These are phyloP conservation scores for Lethenteron reissneri DNA, from an alignment of 2,113 vertebrate species.

Conservation along the genomic window DNA sequence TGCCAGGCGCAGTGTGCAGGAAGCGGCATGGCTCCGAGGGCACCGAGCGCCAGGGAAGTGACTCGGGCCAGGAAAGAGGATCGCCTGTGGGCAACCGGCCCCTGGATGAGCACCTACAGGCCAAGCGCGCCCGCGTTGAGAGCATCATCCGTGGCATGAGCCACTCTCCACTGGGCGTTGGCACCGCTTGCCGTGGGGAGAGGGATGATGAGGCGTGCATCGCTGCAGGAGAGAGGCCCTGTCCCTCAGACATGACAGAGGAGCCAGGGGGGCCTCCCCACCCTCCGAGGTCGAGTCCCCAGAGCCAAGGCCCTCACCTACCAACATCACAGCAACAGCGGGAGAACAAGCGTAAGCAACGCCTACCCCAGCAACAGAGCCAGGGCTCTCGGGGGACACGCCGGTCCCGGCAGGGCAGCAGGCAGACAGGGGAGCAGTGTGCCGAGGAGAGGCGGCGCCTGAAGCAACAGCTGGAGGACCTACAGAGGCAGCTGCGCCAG, in stretches of 20 bases:
- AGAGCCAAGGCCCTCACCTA: background rate
- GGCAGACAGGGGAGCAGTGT: conserved; percentile 87
- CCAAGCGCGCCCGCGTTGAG: conserved; percentile 88
- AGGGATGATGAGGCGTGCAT: conserved; percentile 38
- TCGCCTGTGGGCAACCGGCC: conserved; percentile 31
- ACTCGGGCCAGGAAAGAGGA: background rate
- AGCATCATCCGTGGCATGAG: conserved; percentile 99
- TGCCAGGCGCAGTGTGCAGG: background rate
- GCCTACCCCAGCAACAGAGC: conserved; percentile 90
- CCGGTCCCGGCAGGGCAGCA: conserved; percentile 21
- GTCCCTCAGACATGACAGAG: too few species aligned
- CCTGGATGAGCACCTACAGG: conserved; percentile 86
- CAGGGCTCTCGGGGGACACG: conserved; percentile 23
- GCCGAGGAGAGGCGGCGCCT: conserved; percentile 85
- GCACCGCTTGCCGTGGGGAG: conserved; percentile 22
- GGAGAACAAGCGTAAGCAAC: conserved; percentile 98
- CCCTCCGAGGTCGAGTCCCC: conserved; percentile 54
- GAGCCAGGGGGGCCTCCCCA: conserved; percentile 28
- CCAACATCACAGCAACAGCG: conserved; percentile 23
- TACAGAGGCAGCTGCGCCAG: conserved; percentile 98
- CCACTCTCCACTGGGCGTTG: conserved; percentile 56
- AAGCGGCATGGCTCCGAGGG: background rate
- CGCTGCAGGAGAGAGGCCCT: background rate
- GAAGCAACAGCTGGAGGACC: conserved; percentile 95
- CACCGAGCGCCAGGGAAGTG: background rate